These are phyloP conservation scores for Macropodus opercularis DNA, from an alignment of 2,797 vertebrate genomes.

Conservation along the genomic window DNA sequence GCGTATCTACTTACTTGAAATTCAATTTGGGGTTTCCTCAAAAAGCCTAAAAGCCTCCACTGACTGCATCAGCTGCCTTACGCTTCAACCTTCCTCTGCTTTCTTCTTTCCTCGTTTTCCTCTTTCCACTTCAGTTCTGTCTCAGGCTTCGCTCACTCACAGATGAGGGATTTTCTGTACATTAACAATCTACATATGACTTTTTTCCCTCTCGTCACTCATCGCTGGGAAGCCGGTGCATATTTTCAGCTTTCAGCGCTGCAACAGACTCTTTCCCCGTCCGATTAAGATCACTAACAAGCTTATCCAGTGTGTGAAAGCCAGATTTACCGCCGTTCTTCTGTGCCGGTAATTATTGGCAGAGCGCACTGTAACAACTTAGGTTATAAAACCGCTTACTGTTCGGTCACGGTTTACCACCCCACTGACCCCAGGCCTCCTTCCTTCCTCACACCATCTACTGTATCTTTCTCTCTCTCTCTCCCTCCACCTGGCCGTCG, in stretches of 20 bases:
- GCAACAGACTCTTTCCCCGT: constrained; percentile 70
- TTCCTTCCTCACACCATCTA: constrained; percentile 39
- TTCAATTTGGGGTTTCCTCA: neutral
- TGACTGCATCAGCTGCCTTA: constrained; percentile 19
- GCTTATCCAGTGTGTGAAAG: constrained; percentile 74
- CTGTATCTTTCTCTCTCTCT: constrained; percentile 28
- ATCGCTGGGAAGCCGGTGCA: too few relatives aligned
- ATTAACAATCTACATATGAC: constrained; percentile 42
- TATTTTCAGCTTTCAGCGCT: constrained; percentile 60
- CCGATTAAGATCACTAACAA: constrained; percentile 77
- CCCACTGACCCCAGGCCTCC: constrained; percentile 49
- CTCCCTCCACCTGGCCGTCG: constrained; percentile 28
- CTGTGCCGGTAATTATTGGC: constrained; percentile 73
- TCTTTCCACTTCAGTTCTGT: constrained; percentile 4
- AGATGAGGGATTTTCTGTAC: constrained; percentile 57
- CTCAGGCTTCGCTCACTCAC: constrained; percentile 29
- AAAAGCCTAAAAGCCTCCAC: constrained; percentile 6
- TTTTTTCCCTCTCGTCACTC: constrained; percentile 18
- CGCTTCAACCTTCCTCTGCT: neutral
- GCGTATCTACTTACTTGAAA: constrained; percentile 6
- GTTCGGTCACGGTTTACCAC: constrained; percentile 71
- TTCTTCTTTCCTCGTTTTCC: neutral
- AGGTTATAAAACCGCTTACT: constrained; percentile 67
- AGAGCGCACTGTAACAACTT: constrained; percentile 70
- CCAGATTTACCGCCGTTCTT: constrained; percentile 68